These are phyloP conservation scores for Engystomops pustulosus DNA, from an alignment of 2,113 vertebrate species.

Conservation along the genomic window DNA sequence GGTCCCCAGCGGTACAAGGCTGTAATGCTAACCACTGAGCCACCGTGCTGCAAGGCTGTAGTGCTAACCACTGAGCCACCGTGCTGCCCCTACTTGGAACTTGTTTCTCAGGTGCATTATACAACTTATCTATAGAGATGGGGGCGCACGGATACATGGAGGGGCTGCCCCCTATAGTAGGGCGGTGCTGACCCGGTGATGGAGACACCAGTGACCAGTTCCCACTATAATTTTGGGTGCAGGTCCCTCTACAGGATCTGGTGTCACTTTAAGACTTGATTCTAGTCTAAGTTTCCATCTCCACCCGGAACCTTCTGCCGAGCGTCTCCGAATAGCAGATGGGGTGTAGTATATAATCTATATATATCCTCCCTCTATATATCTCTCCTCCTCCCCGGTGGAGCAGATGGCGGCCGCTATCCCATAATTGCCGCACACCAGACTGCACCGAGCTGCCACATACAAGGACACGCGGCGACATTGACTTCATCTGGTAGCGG, in stretches of 20 bases:
- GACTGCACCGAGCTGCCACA: neutral
- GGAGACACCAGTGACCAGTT: too few relatives aligned
- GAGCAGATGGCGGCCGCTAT: slow-evolving; percentile 11
- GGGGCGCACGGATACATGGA: too few relatives aligned
- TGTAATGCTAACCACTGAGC: too few relatives aligned
- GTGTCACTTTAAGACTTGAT: neutral
- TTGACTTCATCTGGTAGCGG: neutral
- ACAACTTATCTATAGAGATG: too few relatives aligned
- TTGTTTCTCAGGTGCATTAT: too few relatives aligned
- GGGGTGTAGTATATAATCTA: slow-evolving; percentile 15
- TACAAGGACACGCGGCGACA: neutral
- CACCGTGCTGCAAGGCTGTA: too few relatives aligned
- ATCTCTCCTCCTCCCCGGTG: neutral
- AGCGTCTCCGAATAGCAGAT: neutral
- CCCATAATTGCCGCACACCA: neutral
- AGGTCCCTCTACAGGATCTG: neutral
- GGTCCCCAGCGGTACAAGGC: too few relatives aligned
- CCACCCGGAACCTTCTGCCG: neutral
- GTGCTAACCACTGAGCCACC: too few relatives aligned
- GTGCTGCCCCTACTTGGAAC: too few relatives aligned
- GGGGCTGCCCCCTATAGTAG: too few relatives aligned
- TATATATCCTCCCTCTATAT: neutral
- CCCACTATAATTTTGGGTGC: too few relatives aligned
- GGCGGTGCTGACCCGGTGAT: too few relatives aligned
- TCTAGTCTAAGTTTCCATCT: neutral